A percentile compares a stretch with the other conserved stretches of the same genome.
These are phyloP conservation scores for Antennarius maculatus DNA, from an alignment of 2,797 vertebrate genomes.

Conservation along the genomic window DNA sequence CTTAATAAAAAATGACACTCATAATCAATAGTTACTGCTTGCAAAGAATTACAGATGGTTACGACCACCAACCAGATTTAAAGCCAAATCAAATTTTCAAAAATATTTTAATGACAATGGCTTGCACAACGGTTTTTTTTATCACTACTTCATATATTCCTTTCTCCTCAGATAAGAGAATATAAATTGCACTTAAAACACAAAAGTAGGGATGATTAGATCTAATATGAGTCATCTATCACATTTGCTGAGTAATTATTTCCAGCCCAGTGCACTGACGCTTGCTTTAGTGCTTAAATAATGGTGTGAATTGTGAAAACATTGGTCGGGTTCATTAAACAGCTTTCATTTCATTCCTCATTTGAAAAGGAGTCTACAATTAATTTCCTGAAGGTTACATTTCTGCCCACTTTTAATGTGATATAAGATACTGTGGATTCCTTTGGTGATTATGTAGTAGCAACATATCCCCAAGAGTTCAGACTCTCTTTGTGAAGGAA, in stretches of 20 bases:
- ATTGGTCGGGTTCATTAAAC: neutral
- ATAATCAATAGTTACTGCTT: too few species aligned
- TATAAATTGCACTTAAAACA: neutral
- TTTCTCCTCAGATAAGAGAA: neutral
- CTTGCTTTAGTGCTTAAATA: neutral
- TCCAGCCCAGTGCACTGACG: neutral
- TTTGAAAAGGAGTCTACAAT: too few species aligned
- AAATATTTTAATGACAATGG: too few species aligned
- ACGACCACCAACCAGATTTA: too few species aligned
- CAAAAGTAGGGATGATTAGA: neutral
- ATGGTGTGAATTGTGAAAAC: neutral
- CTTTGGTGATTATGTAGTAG: neutral
- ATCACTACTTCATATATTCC: neutral
- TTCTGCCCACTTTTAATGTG: neutral
- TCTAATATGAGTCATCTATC: neutral
- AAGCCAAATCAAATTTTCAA: too few species aligned
- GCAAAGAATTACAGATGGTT: too few species aligned
- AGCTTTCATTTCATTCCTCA: too few species aligned
- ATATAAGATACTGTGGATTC: neutral
- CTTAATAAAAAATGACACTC: too few species aligned
- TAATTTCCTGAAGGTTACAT: neutral
- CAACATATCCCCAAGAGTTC: slow-evolving; percentile 13
- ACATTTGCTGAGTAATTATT: neutral
- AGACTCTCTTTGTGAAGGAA: neutral
- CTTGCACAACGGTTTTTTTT: too few species aligned